Evolutionary conservation across 2,888 invertebrate genomes (phyloP), one percentile per base, ranked within the genome.

Genomic region (Aleiodes leptofemur): DNA sequence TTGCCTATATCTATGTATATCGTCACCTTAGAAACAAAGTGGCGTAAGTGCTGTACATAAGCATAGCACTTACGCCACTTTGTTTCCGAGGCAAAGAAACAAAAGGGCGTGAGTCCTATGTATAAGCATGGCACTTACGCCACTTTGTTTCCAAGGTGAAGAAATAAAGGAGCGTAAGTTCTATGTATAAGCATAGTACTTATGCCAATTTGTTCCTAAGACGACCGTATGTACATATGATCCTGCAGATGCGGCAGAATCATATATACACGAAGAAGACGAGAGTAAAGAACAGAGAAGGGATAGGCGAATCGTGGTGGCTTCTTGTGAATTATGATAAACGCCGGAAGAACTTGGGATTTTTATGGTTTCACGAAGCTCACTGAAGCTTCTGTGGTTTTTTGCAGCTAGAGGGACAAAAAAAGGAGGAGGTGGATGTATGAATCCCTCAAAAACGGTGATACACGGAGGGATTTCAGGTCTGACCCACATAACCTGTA

Each of bases 281-380:
- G 50, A n/a, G 48, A 38, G 38, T 23, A 53, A 69, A 59, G 69
- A 50, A 29, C n/a, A 57, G 70, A 71, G 70, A 29, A 38, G 72
- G 69, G 70, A 71, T 73, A 74, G 78, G 78, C 73, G 79, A 84
- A 83, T 80, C 82, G 82, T 80, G 83, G 82, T 43, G 81, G 79
- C 80, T 83, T 76, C 78, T 76, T 78, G 78, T 85, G 86, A 85
- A 86, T 86, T 86, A 86, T 86, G 86, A 86, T 86, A 85, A 86
- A 86, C 83, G 81, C 82, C 81, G 77, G 76, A 9, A 43, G 43
- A 78, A 81, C 81, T 84, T 81, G 81, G 82, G 84, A 85, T 85
- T 86, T 86, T 82, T 80, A 77, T 78, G 76, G 71, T 69, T 73
- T 72, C 73, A 66, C 64, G 76, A 74, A 72, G 61, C 50, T 51